phyloP scores from a whole-genome alignment of 2,797 vertebrate species.

The Synanceia verrucosa region DNA sequence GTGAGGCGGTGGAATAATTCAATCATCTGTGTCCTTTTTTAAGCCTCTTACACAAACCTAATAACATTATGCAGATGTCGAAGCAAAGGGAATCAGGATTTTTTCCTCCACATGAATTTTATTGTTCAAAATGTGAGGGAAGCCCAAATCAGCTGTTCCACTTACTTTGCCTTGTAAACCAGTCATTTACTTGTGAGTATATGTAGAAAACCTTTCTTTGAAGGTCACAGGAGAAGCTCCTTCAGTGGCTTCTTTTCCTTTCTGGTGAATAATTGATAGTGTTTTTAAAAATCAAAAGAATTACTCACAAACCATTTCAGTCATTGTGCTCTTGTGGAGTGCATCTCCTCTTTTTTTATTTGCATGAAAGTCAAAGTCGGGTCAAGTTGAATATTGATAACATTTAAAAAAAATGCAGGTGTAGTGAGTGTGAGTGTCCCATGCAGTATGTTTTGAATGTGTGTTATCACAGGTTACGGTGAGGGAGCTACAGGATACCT shows the following conservation, averaged over 20 bases:
- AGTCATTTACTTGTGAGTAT: constrained; percentile 32
- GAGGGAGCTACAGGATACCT: constrained; percentile 65
- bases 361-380: background rate
- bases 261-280: background rate
- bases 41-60: background rate
- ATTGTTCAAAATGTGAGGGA: background rate
- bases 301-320: background rate
- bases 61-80: background rate
- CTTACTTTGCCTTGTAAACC: constrained; percentile 55
- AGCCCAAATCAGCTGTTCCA: background rate
- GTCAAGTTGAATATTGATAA: background rate
- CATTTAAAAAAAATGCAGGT: background rate
- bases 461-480: constrained; percentile 63
- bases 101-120: no score
- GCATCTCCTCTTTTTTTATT: background rate
- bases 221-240: constrained; percentile 14
- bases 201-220: background rate
- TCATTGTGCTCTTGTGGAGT: background rate
- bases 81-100: no score
- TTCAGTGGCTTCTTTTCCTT: background rate
- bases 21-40: background rate
- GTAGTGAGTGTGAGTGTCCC: background rate
- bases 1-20: constrained; percentile 28
- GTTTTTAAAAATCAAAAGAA: background rate
- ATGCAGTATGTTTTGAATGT: constrained; percentile 1